A percentile compares a stretch with the other conserved stretches of the same genome.
phyloP scores from a whole-genome alignment of 2,888 invertebrate species.

The Rhopalosiphum nymphaeae region DNA sequence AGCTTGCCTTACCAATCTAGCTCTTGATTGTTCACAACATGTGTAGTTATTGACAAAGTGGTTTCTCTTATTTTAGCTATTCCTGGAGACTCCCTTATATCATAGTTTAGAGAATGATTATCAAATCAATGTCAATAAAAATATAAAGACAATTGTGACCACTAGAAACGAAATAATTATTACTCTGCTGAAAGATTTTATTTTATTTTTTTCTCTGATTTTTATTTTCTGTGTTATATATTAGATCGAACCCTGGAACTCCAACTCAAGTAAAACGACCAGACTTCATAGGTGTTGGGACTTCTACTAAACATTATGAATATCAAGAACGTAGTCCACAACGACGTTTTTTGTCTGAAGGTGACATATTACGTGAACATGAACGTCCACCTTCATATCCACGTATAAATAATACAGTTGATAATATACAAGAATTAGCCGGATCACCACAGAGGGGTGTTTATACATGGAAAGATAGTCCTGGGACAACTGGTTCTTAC shows the following conservation, averaged over 20 bases:
- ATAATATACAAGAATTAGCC: slow-evolving; percentile 89
- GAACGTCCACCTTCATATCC: slow-evolving; percentile 75
- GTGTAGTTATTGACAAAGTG: background rate
- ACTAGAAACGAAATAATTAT: background rate
- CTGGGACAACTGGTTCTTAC: slow-evolving; percentile 71
- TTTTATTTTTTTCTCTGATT: slow-evolving; percentile 14
- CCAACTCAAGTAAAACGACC: slow-evolving; percentile 90
- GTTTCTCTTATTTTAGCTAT: background rate
- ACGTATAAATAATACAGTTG: slow-evolving; percentile 82
- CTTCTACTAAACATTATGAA: slow-evolving; percentile 70
- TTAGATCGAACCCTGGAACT: slow-evolving; percentile 92
- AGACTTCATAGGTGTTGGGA: slow-evolving; percentile 84
- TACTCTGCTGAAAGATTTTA: background rate
- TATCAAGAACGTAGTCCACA: slow-evolving; percentile 76
- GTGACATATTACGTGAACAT: slow-evolving; percentile 81
- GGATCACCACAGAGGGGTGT: slow-evolving; percentile 87
- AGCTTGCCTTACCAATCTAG: too few relatives aligned
- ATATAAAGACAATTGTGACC: background rate
- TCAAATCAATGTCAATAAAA: background rate
- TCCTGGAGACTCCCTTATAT: background rate
- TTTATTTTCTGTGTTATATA: slow-evolving; percentile 48
- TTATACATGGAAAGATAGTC: slow-evolving; percentile 85
- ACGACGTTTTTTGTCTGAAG: slow-evolving; percentile 84
- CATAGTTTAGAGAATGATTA: background rate
- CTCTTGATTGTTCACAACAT: too few relatives aligned